Base-by-base conservation (phyloP, 1,140 invertebrate genomes). In the Scaptomyza hsui region DNA sequence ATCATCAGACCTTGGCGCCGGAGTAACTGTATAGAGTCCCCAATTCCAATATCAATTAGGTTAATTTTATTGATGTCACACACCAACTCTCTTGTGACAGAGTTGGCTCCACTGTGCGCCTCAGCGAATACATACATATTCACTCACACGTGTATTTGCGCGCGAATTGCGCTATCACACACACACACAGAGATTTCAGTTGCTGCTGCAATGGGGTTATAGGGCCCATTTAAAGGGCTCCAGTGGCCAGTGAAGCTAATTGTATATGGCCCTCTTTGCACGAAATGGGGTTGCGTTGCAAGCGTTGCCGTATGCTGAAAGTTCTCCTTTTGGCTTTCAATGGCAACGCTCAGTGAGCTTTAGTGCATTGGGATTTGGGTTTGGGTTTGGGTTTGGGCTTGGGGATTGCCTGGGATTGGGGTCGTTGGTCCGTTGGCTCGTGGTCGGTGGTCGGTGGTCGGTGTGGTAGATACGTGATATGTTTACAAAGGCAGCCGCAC, bases 201-300 rank as follows among this genome's bases (percentile, higher is more conserved):
- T 53, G 53, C 35, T 62, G 45, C 44, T 63, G 67, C 77, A 86
- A 78, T 78, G 81, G 78, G 73, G 74, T 70, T 79, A 72, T 64
- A 57, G 37, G 70, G 63, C 68, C 61, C 74, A 72, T 74, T 88
- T 70, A 74, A 86, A 81, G 62, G 65, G 78, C 67, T 75, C 52
- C 63, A 68, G 60, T 88, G 82, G 78, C 78, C 78, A 88, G 83
- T 70, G 67, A 39, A 71, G 82, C 82, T 88, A 88, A 88, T 88
- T 88, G 80, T 74, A 75, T 82, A 62, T 70, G 49, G 65, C 51
- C 59, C 67, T 44, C 39, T 70, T 29, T 47, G 59, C 45, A 29
- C 44, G 51, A 52, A 78, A 78, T 75, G 78, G 81, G 78, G 82
- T 88, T 80, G 71, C 59, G 51, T 41, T 57, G 39, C 15, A 24